Evolutionary conservation across 2,113 vertebrate genomes (phyloP), one percentile per base, ranked within the genome.

Genomic region (Amblyopsis rosae): DNA sequence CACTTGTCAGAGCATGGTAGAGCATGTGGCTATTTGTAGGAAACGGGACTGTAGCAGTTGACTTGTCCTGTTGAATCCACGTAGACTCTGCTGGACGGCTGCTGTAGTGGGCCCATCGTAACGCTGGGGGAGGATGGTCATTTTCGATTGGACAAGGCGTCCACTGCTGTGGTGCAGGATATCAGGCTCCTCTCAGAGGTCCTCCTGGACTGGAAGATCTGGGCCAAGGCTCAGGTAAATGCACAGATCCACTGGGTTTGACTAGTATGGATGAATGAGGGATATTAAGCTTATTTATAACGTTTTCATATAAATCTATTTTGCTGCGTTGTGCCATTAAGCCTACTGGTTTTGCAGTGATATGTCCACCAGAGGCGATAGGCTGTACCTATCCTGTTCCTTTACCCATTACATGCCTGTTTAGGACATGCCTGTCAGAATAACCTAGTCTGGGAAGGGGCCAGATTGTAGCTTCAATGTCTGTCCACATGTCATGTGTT

Each of bases 151-250:
- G 92, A 97, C 65, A 54, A 84, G 0, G 94, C 96, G 72, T 94
- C 97, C 32, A 85, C 75, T 46, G 95, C 95, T 15, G 94, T 99
- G 79, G 95, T 99, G 19, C 95, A 96, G 80, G 96, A 99, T 72
- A 91, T 96, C 72, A 88, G 88, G 0, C 90, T 99, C 47, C 82
- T 99, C 41, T 95, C 97, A 77, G 94, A 98, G 33, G 65, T 99
- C 1, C 83, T 99, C 59, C 88, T 98, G 77, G 97, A 99, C 89
- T 99, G 98, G 98, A 98, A 98, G 87, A 94, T 99, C 85, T 99
- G 98, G 98, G 93, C 93, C 81, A 97, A 95, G 82, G 96, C 88
- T 4, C 82, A 88, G 82, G 81, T 86, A 76, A 77, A 72, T 6
- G 3, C 13, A 13, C 0, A 46, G 45, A 35, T 53, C 51, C 47